phyloP scores from a whole-genome alignment of 1,140 invertebrate genomes.

The Lasaia peninsularis region DNA sequence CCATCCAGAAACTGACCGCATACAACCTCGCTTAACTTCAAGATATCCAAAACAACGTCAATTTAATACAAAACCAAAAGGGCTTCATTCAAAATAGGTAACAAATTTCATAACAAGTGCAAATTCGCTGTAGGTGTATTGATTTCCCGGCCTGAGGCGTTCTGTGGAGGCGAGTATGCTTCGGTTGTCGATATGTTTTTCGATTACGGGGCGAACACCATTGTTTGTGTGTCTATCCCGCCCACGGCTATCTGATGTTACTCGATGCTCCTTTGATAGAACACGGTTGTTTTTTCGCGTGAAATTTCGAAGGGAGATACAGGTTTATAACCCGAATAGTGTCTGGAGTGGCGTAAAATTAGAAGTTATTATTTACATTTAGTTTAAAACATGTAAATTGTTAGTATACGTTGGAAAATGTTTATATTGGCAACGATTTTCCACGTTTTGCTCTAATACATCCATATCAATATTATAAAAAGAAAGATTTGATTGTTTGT shows the following conservation, averaged over 20 bases:
- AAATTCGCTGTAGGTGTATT: conserved; percentile 57
- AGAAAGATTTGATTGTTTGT: too few relatives aligned
- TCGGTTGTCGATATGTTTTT: conserved; percentile 34
- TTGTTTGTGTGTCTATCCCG: conserved; percentile 25
- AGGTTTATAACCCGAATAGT: background rate
- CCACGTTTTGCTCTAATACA: too few relatives aligned
- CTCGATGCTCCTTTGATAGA: background rate
- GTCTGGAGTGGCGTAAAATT: background rate
- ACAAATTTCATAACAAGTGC: conserved; percentile 41
- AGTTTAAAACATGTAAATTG: too few relatives aligned
- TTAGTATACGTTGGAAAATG: too few relatives aligned
- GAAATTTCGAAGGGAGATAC: background rate
- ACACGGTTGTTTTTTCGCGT: background rate
- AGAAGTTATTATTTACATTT: too few relatives aligned
- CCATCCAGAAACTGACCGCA: too few relatives aligned
- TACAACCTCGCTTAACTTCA: too few relatives aligned
- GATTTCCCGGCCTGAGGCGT: conserved; percentile 45
- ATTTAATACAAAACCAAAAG: background rate
- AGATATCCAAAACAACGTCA: too few relatives aligned
- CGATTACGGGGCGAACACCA: conserved; percentile 19
- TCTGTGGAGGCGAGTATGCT: conserved; percentile 22
- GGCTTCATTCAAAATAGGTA: background rate
- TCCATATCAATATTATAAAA: too few relatives aligned
- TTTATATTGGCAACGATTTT: too few relatives aligned
- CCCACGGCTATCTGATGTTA: background rate